These are phyloP conservation scores for Dufourea novaeangliae DNA, from an alignment of 1,140 invertebrate genomes.

Conservation along the genomic window DNA sequence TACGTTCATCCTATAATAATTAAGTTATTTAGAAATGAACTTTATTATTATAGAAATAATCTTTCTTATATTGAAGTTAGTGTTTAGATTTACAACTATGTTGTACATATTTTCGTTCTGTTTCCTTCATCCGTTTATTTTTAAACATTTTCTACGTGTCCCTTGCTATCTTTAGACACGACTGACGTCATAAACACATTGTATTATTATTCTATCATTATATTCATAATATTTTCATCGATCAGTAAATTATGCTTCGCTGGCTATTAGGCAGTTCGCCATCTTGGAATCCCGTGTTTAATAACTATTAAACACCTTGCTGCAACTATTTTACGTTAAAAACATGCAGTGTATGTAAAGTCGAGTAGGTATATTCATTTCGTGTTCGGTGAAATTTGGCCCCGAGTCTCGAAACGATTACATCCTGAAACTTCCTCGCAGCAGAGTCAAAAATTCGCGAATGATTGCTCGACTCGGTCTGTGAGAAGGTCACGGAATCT, in stretches of 20 bases:
- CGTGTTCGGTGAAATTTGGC: slow-evolving; percentile 1
- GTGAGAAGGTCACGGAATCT: slow-evolving; percentile 31
- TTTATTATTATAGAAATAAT: no score
- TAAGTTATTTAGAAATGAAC: no score
- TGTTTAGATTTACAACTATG: no score
- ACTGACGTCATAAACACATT: no score
- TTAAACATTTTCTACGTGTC: no score
- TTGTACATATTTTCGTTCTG: no score
- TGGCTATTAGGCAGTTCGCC: background rate
- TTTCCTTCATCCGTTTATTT: no score
- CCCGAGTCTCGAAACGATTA: background rate
- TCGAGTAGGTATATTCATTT: background rate
- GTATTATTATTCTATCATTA: background rate
- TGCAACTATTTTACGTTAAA: background rate
- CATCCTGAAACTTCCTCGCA: background rate
- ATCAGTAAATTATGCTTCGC: background rate
- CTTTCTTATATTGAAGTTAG: background rate
- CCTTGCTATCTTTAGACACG: no score
- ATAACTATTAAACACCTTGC: background rate
- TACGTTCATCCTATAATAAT: no score
- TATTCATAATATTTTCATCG: background rate
- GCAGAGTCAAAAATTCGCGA: background rate
- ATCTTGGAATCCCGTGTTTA: background rate
- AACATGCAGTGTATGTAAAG: background rate
- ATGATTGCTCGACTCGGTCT: slow-evolving; percentile 12